Percentiles rank a stretch among this genome's conserved stretches.
phyloP scores from a whole-genome alignment of 2,797 vertebrate genomes.

The Coendou prehensilis region DNA sequence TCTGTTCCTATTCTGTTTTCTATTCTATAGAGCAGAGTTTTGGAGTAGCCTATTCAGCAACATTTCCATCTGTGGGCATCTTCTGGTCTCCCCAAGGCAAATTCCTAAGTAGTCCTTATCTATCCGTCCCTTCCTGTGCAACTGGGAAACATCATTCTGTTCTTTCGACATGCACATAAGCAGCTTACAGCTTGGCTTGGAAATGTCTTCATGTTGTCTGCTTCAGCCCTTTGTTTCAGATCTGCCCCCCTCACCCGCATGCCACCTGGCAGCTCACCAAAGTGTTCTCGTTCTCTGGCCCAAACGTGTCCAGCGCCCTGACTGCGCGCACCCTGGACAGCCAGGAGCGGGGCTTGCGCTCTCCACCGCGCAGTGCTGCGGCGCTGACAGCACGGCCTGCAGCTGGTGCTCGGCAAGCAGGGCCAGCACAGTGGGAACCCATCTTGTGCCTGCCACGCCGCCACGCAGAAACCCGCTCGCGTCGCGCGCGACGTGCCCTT shows the following conservation, averaged over 20 bases:
- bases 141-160: background rate
- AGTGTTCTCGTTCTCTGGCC: background rate
- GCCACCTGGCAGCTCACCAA: background rate
- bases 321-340: background rate
- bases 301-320: background rate
- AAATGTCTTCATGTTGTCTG: background rate
- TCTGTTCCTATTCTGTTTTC: background rate
- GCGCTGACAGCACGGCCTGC: background rate
- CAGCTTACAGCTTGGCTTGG: background rate
- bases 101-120: background rate
- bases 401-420: background rate
- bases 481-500: background rate
- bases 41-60: background rate
- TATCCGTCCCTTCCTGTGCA: background rate
- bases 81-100: background rate
- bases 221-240: background rate
- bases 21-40: background rate
- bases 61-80: background rate
- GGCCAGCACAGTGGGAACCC: background rate
- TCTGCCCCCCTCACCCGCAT: background rate
- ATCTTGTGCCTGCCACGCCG: background rate
- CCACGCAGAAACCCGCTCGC: background rate
- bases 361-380: background rate
- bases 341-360: background rate
- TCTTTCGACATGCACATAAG: background rate